Conservation (phyloP, 2,888 invertebrate species). For the Epistrophella euchroma region DNA sequence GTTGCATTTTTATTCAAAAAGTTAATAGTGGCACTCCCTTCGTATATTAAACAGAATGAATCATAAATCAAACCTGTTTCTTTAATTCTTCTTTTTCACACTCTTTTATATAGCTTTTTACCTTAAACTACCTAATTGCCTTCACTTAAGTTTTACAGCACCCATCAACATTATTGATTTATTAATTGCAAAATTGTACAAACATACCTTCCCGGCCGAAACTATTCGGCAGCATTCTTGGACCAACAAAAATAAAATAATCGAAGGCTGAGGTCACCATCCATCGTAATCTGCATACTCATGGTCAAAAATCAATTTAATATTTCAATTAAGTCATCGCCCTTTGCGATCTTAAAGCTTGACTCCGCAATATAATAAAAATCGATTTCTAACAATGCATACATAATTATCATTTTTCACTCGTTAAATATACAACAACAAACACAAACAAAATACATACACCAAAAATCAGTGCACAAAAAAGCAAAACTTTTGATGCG, state of each 20-base stretch:
- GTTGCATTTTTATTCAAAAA: background rate
- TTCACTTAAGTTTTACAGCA: conserved; percentile 20
- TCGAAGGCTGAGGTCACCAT: conserved; percentile 29
- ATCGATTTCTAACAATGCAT: conserved; percentile 50
- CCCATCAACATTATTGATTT: conserved; percentile 30
- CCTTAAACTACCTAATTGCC: conserved; percentile 43
- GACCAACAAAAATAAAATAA: conserved; percentile 5
- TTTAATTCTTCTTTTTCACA: conserved; percentile 11
- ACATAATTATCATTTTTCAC: conserved; percentile 17
- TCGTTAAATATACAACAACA: background rate
- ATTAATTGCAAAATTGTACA: conserved; percentile 13
- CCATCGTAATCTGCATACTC: conserved; percentile 26
- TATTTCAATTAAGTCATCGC: conserved; percentile 50
- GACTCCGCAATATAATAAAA: background rate
- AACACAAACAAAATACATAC: background rate
- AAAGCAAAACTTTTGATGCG: conserved; percentile 27
- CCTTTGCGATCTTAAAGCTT: conserved; percentile 35
- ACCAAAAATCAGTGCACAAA: conserved; percentile 25
- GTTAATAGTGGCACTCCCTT: background rate
- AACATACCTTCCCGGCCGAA: conserved; percentile 17
- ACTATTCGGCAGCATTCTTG: conserved; percentile 23
- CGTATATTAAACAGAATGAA: background rate
- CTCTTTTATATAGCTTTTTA: conserved; percentile 17
- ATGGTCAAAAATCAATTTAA: conserved; percentile 20
- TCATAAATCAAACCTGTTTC: conserved; percentile 18